These are phyloP conservation scores for Pan paniscus DNA, from an alignment of 2,113 vertebrate species.

Conservation along the genomic window DNA sequence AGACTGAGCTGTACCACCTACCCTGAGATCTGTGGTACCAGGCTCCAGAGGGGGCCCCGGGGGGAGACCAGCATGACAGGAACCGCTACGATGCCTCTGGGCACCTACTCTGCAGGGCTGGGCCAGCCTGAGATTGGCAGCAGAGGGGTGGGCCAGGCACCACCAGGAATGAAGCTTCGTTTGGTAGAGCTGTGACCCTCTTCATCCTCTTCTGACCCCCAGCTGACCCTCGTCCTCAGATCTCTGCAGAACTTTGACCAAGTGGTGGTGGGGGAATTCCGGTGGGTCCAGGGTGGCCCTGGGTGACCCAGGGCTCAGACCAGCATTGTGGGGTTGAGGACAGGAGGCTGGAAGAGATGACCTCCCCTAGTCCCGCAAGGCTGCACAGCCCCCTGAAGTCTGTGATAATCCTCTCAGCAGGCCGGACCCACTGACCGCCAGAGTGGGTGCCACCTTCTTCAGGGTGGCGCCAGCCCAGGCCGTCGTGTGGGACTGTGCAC, in stretches of 20 bases:
- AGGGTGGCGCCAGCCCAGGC: accelerated
- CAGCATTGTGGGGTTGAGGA: not conserved
- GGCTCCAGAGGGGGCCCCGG: not conserved
- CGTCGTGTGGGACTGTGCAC: too few species aligned
- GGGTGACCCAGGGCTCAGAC: not conserved
- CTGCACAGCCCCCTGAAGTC: not conserved
- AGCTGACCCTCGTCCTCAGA: too few species aligned
- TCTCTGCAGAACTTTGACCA: not conserved
- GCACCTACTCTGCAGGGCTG: not conserved
- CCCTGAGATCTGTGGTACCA: not conserved
- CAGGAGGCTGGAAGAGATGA: not conserved
- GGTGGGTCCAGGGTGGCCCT: not conserved
- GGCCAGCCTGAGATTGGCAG: not conserved
- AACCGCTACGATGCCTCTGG: not conserved
- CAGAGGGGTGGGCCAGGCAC: not conserved
- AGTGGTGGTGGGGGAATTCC: constrained; percentile 36
- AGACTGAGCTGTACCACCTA: too few species aligned
- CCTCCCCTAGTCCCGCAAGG: too few species aligned
- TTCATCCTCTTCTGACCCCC: too few species aligned
- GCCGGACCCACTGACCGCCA: not conserved
- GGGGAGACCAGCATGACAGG: not conserved
- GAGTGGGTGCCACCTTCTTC: not conserved
- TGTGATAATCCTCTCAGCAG: not conserved
- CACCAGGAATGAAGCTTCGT: not conserved
- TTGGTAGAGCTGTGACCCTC: too few species aligned